Evolutionary conservation across 2,113 vertebrate genomes (phyloP), one percentile per base, ranked within the genome.

Genomic region (Sinocyclocheilus grahami): DNA sequence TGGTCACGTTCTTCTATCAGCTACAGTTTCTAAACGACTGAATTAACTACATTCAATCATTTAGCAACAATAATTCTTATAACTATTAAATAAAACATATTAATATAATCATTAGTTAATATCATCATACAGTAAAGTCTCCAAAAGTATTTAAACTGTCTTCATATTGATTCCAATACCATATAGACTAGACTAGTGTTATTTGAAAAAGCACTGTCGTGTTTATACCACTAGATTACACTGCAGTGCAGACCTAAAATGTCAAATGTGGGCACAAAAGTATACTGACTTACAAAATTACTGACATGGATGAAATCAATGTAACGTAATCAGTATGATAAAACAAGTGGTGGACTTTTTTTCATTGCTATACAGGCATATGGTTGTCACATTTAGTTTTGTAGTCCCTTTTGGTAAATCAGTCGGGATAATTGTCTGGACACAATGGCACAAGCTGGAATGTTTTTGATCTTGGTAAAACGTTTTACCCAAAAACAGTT

Each of bases 41-140:
- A 27, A 30, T 51, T 30, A 53, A 46, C 60, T 65, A 81, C 39
- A 65, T 42, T 79, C 33, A 79, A 8, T 24, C 37, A 80, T 65
- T 27, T 67, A 48, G 60, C n/a, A 48, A 27, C 24, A 12, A 24
- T 72, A 78, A 51, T 48, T 85, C 27, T 42, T 5, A 51, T 88
- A 60, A 58, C 76, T 48, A 33, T 5, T 33, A 51, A 85, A 37
- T 80, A 42, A 62, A 55, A 42, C 27, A 83, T 37, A 42, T 18
- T 9, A 72, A 24, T 71, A 53, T 33, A 65, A 76, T 33, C 22
- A 53, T 71, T 74, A 48, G 51, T 46, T 27, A 39, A 16, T 83
- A 42, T 72, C 20, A 60, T 86, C 69, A 84, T 83, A 86, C 81
- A 87, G 86, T 84, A 18, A 75, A 10, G 67, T 86, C 76, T 89